Conservation (phyloP, 2,888 invertebrate genomes). For the Dexiosoma caninum region DNA sequence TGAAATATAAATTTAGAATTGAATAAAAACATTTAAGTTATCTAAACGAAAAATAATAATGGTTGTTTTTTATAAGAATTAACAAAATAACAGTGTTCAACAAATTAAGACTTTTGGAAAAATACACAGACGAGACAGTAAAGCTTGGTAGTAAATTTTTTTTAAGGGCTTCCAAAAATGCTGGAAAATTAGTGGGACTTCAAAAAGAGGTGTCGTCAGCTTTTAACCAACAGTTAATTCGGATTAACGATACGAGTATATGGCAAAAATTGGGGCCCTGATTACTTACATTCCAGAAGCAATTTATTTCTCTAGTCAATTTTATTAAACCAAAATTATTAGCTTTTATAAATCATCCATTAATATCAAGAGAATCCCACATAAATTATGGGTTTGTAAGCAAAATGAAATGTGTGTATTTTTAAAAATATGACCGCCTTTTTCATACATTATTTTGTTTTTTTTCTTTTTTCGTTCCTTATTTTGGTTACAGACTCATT, state of each 20-base stretch:
- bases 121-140: background rate
- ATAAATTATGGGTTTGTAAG: constrained; percentile 41
- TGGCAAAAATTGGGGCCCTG: too few species aligned
- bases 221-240: too few species aligned
- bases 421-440: constrained; percentile 48
- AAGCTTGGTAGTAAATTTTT: background rate
- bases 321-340: too few species aligned
- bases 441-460: background rate
- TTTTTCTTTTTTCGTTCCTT: background rate
- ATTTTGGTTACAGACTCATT: background rate
- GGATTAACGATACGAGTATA: too few species aligned
- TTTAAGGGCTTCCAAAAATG: background rate
- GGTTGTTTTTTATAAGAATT: constrained; percentile 20
- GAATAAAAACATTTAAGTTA: constrained; percentile 35
- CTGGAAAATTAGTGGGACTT: too few species aligned
- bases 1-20: background rate
- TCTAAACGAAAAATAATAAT: constrained; percentile 25
- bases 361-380: constrained; percentile 49
- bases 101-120: too few species aligned
- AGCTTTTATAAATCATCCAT: background rate
- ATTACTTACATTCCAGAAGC: too few species aligned
- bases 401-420: background rate
- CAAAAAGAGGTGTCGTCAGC: background rate
- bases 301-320: too few species aligned
- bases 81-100: constrained; percentile 16